Percentiles rank a stretch among this genome's conserved stretches.
Evolutionary conservation across 2,113 vertebrate species (phyloP).

Genomic region (Alethe castanea): DNA sequence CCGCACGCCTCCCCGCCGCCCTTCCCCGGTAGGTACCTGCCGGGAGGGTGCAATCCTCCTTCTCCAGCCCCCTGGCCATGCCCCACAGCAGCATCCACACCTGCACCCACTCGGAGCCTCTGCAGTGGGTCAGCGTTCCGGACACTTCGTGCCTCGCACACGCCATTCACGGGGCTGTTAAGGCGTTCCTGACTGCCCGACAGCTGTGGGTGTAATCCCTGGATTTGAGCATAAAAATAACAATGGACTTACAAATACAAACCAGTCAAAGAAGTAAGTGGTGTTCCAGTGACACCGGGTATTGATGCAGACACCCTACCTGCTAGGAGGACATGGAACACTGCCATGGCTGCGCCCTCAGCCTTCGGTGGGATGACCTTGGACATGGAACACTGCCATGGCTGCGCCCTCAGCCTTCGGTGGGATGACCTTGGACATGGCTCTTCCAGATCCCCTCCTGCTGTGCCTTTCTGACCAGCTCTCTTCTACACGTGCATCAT

Average conservation of each 20-base stretch:
- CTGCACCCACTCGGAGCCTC: no score
- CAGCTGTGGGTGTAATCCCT: neutral
- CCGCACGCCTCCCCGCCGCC: rapidly evolving
- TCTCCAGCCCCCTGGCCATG: neutral
- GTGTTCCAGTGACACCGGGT: no score
- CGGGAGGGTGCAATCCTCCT: neutral
- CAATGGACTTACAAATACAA: neutral
- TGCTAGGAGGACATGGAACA: rapidly evolving
- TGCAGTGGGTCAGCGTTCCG: rapidly evolving
- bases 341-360: neutral
- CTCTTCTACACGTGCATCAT: neutral
- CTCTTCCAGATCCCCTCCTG: neutral
- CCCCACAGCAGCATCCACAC: neutral
- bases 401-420: no score
- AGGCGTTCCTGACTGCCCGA: neutral
- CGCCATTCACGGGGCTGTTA: rapidly evolving
- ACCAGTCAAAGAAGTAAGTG: neutral
- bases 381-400: no score
- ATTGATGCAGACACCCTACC: neutral
- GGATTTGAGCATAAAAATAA: neutral
- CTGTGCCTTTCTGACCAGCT: neutral
- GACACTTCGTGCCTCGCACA: rapidly evolving
- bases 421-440: neutral
- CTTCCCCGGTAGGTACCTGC: neutral
- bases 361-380: neutral